Evolutionary conservation across 2,888 invertebrate species (phyloP), one percentile per base, ranked within the genome.

Genomic region (Eristalis arbustorum): DNA sequence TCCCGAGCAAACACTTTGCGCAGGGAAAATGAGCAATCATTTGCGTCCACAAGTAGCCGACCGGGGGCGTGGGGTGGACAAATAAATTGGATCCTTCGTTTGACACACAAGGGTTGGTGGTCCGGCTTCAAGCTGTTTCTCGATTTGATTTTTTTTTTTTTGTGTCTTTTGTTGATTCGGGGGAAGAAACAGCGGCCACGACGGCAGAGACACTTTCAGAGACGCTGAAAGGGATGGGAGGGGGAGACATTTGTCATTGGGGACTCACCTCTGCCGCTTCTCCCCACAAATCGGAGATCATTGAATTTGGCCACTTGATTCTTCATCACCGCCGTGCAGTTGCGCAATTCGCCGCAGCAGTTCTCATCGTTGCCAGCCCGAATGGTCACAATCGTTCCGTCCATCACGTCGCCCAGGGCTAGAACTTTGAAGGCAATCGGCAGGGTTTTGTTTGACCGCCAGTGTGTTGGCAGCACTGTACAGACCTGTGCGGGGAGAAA

Each of bases 301-400:
- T 98, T 98, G 93, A 99, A 99, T 94, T 98, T 98, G 73, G 99
- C 99, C 89, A 98, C 97, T 93, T 98, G 98, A 92, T 98, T 98
- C 94, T 98, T 98, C 97, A 98, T 98, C 88, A 98, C 96, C 0
- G 98, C 98, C 18, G 97, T 96, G 90, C 96, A 96, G 94, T 99
- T 99, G 90, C 98, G 94, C 89, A 98, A 94, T 92, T 99, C 98
- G 2, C 98, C 98, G 91, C 97, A 98, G 92, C 96, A 98, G 93
- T 98, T 99, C 93, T 99, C 98, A 92, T 99, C 99, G 93, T 99
- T 99, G 28, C 99, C 99, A 28, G 98, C 99, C 74, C 96, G 94
- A 73, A 99, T 96, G 22, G 97, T 97, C 89, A 99, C 98, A 92
- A 97, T 94, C 22, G 99, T 99, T 49, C 98, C 98, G 93, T 99